Conservation (phyloP, 2,888 invertebrate genomes). For the Alentia gelatinosa region DNA sequence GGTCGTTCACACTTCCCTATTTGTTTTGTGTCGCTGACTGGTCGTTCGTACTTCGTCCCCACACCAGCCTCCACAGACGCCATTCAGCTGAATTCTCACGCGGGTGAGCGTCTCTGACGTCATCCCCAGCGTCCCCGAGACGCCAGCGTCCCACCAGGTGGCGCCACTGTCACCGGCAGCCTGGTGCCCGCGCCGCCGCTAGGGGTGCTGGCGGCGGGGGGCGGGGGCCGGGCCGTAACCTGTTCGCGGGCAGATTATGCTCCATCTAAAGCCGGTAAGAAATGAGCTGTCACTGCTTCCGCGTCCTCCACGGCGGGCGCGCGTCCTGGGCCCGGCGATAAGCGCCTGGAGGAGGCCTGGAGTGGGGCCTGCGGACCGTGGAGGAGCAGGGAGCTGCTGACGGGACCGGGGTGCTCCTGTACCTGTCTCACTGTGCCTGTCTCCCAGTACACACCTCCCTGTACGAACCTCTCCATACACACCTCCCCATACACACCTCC, state of each 20-base stretch:
- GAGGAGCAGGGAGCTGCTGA: background rate
- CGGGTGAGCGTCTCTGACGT: too few relatives aligned
- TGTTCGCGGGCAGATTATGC: slow-evolving; percentile 41
- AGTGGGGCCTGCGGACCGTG: background rate
- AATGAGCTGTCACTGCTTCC: slow-evolving; percentile 36
- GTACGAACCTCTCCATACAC: too few relatives aligned
- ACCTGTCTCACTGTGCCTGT: background rate
- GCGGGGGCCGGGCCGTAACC: slow-evolving; percentile 1
- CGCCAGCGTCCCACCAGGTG: background rate
- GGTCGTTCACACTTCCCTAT: background rate
- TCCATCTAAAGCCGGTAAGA: slow-evolving; percentile 42
- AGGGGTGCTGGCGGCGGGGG: background rate
- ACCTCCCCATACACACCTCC: too few relatives aligned
- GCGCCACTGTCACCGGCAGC: background rate
- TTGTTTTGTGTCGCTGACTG: too few relatives aligned
- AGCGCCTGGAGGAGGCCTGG: background rate
- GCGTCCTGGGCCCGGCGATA: slow-evolving; percentile 22
- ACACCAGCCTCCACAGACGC: too few relatives aligned
- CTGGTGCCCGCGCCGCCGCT: background rate
- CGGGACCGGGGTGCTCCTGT: background rate
- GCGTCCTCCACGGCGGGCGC: background rate
- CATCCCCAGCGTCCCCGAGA: too few relatives aligned
- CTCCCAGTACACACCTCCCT: too few relatives aligned
- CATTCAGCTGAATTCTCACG: too few relatives aligned
- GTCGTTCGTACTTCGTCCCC: too few relatives aligned